These are phyloP conservation scores for Phortica magna DNA, from an alignment of 2,888 invertebrate species.

Conservation along the genomic window DNA sequence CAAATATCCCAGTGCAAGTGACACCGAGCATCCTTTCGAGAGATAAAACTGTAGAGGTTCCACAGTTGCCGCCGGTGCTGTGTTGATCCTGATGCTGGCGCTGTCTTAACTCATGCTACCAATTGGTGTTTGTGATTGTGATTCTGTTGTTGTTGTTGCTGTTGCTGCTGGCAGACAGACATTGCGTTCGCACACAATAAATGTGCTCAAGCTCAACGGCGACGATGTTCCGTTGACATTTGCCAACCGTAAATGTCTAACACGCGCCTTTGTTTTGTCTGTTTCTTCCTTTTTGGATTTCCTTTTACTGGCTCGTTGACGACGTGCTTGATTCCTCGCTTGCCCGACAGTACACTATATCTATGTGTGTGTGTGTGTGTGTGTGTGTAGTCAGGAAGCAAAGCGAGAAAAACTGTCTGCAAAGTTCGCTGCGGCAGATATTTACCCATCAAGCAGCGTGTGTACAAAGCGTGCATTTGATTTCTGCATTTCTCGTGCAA, in stretches of 20 bases:
- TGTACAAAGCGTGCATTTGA: slow-evolving; percentile 3
- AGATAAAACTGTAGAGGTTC: neutral
- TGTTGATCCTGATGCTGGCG: neutral
- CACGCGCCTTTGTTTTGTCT: slow-evolving; percentile 31
- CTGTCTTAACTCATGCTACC: neutral
- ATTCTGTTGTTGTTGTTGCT: slow-evolving; percentile 2
- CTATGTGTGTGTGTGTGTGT: too few relatives aligned
- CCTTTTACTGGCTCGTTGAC: neutral
- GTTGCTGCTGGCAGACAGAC: slow-evolving; percentile 5
- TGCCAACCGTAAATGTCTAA: slow-evolving; percentile 47
- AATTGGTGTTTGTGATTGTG: neutral
- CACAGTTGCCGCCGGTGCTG: neutral
- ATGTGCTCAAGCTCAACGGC: slow-evolving; percentile 21
- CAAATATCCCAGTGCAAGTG: neutral
- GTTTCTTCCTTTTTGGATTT: neutral
- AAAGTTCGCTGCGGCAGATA: neutral
- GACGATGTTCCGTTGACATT: slow-evolving; percentile 32
- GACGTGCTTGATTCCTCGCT: neutral
- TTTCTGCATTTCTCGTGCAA: neutral
- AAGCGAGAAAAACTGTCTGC: slow-evolving; percentile 17
- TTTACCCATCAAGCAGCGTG: slow-evolving; percentile 30
- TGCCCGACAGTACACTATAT: neutral
- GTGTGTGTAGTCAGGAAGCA: neutral
- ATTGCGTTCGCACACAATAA: slow-evolving; percentile 25
- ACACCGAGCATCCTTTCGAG: neutral